Evolutionary conservation across 2,888 invertebrate species (phyloP), one percentile per base, ranked within the genome.

Genomic region (Cerastis rubricosa): DNA sequence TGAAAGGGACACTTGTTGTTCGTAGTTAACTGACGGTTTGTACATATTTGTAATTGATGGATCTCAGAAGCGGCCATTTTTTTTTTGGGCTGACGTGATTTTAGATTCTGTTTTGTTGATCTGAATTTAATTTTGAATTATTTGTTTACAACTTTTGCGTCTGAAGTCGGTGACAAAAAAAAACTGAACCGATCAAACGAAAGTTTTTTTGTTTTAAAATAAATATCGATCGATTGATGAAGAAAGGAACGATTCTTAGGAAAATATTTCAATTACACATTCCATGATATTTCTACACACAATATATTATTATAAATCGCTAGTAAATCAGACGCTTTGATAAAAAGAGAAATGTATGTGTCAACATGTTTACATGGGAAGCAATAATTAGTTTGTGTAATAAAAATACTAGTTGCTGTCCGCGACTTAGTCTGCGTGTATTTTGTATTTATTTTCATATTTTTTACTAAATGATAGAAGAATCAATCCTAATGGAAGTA

Each of bases 1-100:
- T 83, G 78, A 76, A 76, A 82, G 70, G 71, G 69, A 73, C 83
- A 76, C 77, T 76, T 78, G 81, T 73, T 80, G 70, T 85, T 64
- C 64, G 51, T 22, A 59, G 78, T 82, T 59, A 54, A 79, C n/a
- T 43, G 64, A 40, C 29, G 57, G 80, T 61, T 49, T 57, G 45
- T 63, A 81, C 22, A 25, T 71, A 59, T 51, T 69, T 2, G 45
- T 74, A 59, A 85, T 81, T 81, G 85, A 74, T 67, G 49, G 22
- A 59, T 74, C 22, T 68, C 25, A 29, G 66, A 35, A 45, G 19
- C 43, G 43, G 25, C 47, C 54, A 64, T 64, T 74, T 70, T 81
- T 64, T 54, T 68, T 71, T 70, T n/a, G 59, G 7, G 45, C 51
- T 40, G 35, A n/a, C 40, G 78, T 57, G 78, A 64, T 59, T 79